Percentiles rank a stretch among this genome's conserved stretches.
Conservation (phyloP, 2,797 vertebrate genomes). For the Ispidina picta region DNA sequence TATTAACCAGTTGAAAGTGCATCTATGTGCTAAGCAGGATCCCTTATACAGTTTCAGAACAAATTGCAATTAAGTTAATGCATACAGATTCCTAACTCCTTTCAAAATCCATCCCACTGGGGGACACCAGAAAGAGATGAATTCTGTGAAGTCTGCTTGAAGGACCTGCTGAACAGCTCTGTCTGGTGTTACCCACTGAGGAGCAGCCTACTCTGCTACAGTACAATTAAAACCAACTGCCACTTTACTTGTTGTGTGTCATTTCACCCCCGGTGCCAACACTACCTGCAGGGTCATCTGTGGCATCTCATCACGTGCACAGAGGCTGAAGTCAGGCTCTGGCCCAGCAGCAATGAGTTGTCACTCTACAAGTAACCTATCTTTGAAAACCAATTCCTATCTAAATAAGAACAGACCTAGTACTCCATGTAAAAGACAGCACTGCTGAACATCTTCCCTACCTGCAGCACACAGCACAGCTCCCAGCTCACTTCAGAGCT, state of each 20-base stretch:
- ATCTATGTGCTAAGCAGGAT: neutral
- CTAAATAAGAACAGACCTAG: neutral
- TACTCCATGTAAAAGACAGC: neutral
- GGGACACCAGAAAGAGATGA: neutral
- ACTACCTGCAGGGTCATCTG: neutral
- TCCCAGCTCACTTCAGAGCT: neutral
- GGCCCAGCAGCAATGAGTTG: neutral
- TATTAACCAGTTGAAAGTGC: neutral
- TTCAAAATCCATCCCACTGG: neutral
- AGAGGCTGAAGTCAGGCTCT: neutral
- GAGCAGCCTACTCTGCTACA: neutral
- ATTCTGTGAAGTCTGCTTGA: neutral
- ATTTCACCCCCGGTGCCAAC: neutral
- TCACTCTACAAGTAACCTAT: neutral
- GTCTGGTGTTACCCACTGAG: neutral
- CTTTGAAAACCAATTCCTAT: neutral
- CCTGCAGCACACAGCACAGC: accelerated
- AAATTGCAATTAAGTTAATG: neutral
- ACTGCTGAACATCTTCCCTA: neutral
- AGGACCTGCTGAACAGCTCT: neutral
- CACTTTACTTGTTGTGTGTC: neutral
- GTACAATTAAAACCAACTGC: neutral
- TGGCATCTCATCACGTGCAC: neutral
- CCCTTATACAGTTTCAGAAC: neutral
- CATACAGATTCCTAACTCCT: neutral